phyloP scores from a whole-genome alignment of 2,113 vertebrate genomes.

The Peromyscus maniculatus region DNA sequence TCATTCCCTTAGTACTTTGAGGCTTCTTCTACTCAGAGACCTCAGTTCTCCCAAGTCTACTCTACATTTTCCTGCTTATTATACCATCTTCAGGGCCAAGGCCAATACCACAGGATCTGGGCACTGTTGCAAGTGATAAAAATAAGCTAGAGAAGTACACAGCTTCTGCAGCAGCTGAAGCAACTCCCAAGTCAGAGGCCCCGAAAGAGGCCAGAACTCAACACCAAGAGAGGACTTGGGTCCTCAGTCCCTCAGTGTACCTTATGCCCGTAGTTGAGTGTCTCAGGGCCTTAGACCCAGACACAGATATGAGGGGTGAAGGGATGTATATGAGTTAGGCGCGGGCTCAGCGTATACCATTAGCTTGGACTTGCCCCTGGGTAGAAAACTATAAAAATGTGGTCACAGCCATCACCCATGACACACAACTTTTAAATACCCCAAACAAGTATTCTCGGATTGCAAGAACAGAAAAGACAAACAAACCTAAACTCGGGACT shows the following conservation, averaged over 20 bases:
- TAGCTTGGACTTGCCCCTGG: background rate
- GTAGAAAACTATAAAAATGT: conserved; percentile 2
- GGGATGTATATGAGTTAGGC: background rate
- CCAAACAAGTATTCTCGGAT: conserved; percentile 14
- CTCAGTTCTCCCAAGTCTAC: conserved; percentile 39
- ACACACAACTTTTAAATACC: background rate
- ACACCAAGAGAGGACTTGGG: background rate
- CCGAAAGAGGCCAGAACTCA: background rate
- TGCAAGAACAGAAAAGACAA: background rate
- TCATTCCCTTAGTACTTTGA: conserved; percentile 39
- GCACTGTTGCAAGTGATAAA: conserved; percentile 61
- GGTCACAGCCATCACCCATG: background rate
- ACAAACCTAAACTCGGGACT: background rate
- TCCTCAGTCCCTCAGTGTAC: background rate
- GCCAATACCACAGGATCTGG: conserved; percentile 70
- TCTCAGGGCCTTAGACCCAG: background rate
- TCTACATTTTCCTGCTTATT: conserved; percentile 65
- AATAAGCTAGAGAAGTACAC: conserved; percentile 56
- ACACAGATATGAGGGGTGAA: background rate
- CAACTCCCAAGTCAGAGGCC: background rate
- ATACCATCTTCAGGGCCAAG: conserved; percentile 55
- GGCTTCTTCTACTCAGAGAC: conserved; percentile 12
- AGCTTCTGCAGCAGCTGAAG: background rate
- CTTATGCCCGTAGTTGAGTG: background rate
- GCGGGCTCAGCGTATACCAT: background rate